A percentile compares a stretch with the other conserved stretches of the same genome.
phyloP scores from a whole-genome alignment of 2,113 vertebrate genomes.

The Nannospalax galili region DNA sequence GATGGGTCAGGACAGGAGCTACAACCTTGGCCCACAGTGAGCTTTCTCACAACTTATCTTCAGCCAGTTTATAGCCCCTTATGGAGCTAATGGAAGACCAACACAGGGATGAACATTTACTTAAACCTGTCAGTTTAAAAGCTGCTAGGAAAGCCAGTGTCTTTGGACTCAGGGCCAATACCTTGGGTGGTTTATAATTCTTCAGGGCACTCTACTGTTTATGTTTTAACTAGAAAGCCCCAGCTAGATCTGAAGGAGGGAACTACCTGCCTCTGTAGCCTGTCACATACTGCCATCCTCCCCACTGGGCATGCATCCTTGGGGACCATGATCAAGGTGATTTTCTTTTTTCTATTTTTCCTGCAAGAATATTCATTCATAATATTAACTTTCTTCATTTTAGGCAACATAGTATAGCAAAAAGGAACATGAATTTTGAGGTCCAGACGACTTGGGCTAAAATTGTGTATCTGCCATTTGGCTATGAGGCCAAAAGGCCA shows the following conservation, averaged over 20 bases:
- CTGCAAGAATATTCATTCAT: conserved; percentile 9
- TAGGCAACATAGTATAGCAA: background rate
- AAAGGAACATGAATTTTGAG: background rate
- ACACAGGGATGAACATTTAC: background rate
- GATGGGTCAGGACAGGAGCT: background rate
- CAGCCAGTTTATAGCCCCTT: background rate
- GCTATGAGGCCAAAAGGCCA: background rate
- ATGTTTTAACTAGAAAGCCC: background rate
- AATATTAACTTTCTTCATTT: conserved; percentile 10
- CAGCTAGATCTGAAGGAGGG: background rate
- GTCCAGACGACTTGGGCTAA: conserved; percentile 14
- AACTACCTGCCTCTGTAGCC: background rate
- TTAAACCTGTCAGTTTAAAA: conserved; percentile 5
- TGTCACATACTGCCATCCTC: background rate
- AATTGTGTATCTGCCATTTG: background rate
- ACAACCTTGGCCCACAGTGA: background rate
- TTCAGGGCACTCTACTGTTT: background rate
- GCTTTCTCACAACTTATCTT: background rate
- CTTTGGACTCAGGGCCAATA: background rate
- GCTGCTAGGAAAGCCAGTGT: background rate
- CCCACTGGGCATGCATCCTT: background rate
- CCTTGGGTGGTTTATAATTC: background rate
- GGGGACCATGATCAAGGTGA: background rate
- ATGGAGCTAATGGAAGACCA: background rate
- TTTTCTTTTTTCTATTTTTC: conserved; percentile 48